phyloP scores from a whole-genome alignment of 2,888 invertebrate genomes.

The Megamerina dolium region DNA sequence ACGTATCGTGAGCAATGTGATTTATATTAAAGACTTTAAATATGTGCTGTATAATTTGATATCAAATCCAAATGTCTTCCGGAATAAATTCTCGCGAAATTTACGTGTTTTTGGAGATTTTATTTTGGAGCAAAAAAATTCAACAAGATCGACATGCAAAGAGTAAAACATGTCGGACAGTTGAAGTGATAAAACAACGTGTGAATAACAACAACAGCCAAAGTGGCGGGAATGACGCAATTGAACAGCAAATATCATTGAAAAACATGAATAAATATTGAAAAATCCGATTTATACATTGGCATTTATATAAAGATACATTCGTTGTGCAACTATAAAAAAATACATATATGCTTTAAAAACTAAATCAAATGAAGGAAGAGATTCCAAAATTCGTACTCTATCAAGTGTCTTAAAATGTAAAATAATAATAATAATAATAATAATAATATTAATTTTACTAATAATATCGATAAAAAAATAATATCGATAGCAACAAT shows the following conservation, averaged over 20 bases:
- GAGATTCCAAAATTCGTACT: slow-evolving; percentile 16
- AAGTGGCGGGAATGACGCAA: no score
- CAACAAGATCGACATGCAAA: slow-evolving; percentile 44
- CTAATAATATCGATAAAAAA: slow-evolving; percentile 15
- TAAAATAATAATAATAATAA: slow-evolving; percentile 1
- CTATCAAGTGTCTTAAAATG: slow-evolving; percentile 41
- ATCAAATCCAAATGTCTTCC: slow-evolving; percentile 45
- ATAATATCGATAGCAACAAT: no score
- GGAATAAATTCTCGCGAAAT: slow-evolving; percentile 48
- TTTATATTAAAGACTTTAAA: no score
- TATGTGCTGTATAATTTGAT: no score
- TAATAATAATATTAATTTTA: neutral
- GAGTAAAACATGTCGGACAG: slow-evolving; percentile 25
- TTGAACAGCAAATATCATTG: no score
- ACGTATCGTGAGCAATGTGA: no score
- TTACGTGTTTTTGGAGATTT: slow-evolving; percentile 48
- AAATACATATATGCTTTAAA: slow-evolving; percentile 24
- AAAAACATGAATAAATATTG: no score
- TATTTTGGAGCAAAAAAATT: slow-evolving; percentile 45
- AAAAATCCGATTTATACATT: no score
- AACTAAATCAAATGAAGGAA: slow-evolving; percentile 19
- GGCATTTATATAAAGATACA: no score
- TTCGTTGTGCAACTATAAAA: no score
- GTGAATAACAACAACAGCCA: slow-evolving; percentile 22
- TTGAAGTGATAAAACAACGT: slow-evolving; percentile 23